phyloP scores from a whole-genome alignment of 2,113 vertebrate species.

The Puffinus mauretanicus region DNA sequence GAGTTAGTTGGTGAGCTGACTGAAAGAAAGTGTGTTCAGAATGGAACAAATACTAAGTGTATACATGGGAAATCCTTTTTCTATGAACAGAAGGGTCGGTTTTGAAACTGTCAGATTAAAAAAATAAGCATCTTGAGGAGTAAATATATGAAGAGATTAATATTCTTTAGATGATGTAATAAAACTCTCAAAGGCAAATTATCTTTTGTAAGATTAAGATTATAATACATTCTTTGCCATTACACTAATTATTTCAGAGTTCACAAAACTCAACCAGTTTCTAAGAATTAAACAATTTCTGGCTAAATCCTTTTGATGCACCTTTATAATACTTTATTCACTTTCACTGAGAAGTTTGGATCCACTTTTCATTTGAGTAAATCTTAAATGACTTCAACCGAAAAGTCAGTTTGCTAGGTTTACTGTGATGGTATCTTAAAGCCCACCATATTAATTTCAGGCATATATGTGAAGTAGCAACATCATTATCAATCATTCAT shows the following conservation, averaged over 20 bases:
- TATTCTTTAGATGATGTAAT: not conserved
- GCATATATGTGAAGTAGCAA: not conserved
- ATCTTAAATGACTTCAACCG: not conserved
- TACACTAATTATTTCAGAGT: not conserved
- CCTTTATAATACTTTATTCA: not conserved
- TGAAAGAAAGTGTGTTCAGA: not conserved
- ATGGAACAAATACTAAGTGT: not conserved
- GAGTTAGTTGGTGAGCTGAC: not conserved
- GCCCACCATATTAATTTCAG: not conserved
- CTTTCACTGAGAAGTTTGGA: not conserved
- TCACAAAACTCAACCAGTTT: not conserved
- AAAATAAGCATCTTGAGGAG: not conserved
- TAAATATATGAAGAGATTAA: not conserved
- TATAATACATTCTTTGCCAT: not conserved
- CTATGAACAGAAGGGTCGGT: not conserved
- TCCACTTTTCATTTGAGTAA: not conserved
- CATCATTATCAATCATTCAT: not conserved
- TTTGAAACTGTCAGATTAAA: not conserved
- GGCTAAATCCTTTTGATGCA: not conserved
- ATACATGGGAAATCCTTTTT: not conserved
- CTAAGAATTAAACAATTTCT: not conserved
- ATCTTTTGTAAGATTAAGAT: not conserved
- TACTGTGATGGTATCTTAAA: not conserved
- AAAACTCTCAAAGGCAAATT: not conserved
- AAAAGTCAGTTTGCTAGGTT: not conserved